Conservation (phyloP, 2,888 invertebrate species). For the Melipona bicolor region DNA sequence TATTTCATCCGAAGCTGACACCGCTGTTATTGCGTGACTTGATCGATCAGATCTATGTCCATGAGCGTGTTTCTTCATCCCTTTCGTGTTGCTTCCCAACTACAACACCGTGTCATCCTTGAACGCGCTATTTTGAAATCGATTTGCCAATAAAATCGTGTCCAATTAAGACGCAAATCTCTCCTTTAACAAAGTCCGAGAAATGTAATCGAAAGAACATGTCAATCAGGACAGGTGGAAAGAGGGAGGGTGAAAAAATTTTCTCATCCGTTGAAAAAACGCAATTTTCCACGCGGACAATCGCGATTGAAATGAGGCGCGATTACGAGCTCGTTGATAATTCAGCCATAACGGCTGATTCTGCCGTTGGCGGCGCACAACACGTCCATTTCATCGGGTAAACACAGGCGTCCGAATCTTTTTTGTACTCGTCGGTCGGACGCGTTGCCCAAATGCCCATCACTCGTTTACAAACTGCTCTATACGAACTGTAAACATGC, state of each 20-base stretch:
- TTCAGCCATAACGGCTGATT: slow-evolving; percentile 53
- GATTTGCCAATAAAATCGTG: not conserved
- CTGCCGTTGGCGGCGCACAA: slow-evolving; percentile 47
- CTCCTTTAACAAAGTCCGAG: not conserved
- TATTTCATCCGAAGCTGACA: not conserved
- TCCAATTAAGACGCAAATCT: not conserved
- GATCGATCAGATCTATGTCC: not conserved
- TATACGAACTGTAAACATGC: slow-evolving; percentile 37
- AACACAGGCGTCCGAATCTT: slow-evolving; percentile 58
- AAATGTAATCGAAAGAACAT: not conserved
- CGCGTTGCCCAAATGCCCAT: slow-evolving; percentile 67
- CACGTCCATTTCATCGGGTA: slow-evolving; percentile 54
- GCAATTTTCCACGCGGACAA: slow-evolving; percentile 36
- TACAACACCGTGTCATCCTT: not conserved
- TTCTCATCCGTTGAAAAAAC: not conserved
- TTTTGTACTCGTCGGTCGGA: slow-evolving; percentile 63
- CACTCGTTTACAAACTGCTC: slow-evolving; percentile 59
- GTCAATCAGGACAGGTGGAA: not conserved
- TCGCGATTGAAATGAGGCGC: slow-evolving; percentile 55
- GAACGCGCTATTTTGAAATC: too few relatives aligned
- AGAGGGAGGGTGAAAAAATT: not conserved
- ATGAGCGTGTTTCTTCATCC: not conserved
- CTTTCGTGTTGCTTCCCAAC: not conserved
- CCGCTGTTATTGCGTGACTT: not conserved
- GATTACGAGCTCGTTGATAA: slow-evolving; percentile 55